Evolutionary conservation across 2,113 vertebrate genomes (phyloP).

Genomic region (Callithrix jacchus): DNA sequence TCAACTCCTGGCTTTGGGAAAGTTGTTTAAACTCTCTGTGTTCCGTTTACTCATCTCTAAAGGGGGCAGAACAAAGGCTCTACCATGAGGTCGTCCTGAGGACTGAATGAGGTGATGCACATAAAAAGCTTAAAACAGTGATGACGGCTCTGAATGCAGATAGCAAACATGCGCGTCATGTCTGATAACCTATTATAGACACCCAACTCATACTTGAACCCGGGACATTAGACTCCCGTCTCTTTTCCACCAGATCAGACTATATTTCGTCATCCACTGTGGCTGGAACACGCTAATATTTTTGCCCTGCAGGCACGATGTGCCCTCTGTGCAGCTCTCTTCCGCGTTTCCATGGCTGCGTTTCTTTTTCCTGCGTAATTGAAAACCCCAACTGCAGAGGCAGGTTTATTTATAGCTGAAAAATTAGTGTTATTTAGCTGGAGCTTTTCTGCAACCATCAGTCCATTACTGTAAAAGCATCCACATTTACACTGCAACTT

Average conservation of each 20-base stretch:
- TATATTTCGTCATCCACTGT: no score
- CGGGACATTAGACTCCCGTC: not conserved
- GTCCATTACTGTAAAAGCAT: slow-evolving; percentile 20
- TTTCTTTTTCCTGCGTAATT: not conserved
- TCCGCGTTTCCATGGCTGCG: not conserved
- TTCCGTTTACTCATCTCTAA: not conserved
- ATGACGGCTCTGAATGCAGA: not conserved
- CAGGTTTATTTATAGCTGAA: slow-evolving; percentile 66
- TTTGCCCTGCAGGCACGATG: not conserved
- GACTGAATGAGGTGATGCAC: not conserved
- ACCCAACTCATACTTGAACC: not conserved
- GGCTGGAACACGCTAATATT: not conserved
- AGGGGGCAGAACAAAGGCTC: not conserved
- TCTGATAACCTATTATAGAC: not conserved
- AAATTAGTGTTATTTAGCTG: slow-evolving; percentile 42
- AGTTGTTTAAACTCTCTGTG: not conserved
- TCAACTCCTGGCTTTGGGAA: not conserved
- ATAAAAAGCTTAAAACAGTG: not conserved
- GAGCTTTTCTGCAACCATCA: slow-evolving; percentile 38
- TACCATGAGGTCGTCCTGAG: not conserved
- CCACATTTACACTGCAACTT: not conserved
- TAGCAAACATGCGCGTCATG: not conserved
- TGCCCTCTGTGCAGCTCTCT: not conserved
- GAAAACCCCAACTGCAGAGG: slow-evolving; percentile 28
- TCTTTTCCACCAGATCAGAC: not conserved